Evolutionary conservation across 2,888 invertebrate genomes (phyloP).

Genomic region (Polydesmus complanatus): DNA sequence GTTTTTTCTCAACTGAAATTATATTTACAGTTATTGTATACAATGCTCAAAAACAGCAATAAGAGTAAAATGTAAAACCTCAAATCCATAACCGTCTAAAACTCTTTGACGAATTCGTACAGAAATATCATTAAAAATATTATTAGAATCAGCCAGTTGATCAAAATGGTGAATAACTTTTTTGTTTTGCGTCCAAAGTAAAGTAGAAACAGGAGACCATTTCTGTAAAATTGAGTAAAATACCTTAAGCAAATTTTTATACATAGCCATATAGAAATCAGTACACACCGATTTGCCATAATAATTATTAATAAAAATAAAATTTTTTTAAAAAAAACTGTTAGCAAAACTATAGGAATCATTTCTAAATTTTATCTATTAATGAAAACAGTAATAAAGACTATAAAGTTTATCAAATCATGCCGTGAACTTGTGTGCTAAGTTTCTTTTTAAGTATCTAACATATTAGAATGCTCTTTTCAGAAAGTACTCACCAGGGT

Average conservation of each 20-base stretch:
- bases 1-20: constrained; percentile 38
- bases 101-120: constrained; percentile 57
- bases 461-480: not conserved
- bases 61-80: constrained; percentile 39
- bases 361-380: not conserved
- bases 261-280: too few species aligned
- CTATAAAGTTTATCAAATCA: too few species aligned
- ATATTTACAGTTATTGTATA: constrained; percentile 12
- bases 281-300: too few species aligned
- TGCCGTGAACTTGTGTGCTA: not conserved
- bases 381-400: too few species aligned
- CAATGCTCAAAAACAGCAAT: not conserved
- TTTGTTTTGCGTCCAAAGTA: constrained; percentile 62
- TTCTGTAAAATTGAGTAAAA: constrained; percentile 26
- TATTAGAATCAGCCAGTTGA: constrained; percentile 40
- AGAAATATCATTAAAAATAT: constrained; percentile 52
- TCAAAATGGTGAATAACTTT: constrained; percentile 47
- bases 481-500: constrained; percentile 38
- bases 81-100: constrained; percentile 58
- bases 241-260: not conserved
- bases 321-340: too few species aligned
- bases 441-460: not conserved
- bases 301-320: too few species aligned
- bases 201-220: constrained; percentile 57
- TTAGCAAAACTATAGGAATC: not conserved